Evolutionary conservation across 2,113 vertebrate species (phyloP).

Genomic region (Abramis brama): DNA sequence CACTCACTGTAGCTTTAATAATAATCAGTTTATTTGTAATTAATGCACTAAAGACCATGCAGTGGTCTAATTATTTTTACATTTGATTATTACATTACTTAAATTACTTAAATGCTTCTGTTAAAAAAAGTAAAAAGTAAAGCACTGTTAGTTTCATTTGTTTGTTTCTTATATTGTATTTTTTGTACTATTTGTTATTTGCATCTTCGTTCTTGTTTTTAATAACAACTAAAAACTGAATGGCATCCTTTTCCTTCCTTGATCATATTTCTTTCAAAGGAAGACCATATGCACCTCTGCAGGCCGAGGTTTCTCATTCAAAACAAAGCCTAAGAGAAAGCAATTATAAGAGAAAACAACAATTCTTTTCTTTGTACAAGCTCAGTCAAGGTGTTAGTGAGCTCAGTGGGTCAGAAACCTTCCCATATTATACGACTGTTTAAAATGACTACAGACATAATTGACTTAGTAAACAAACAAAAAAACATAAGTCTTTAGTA

Average conservation of each 20-base stretch:
- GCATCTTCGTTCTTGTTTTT: too few relatives aligned
- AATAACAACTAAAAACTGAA: neutral
- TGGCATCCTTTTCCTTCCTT: neutral
- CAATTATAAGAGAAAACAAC: conserved; percentile 3
- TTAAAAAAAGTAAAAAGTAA: too few relatives aligned
- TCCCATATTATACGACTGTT: neutral
- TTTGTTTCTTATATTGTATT: too few relatives aligned
- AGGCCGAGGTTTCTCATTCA: neutral
- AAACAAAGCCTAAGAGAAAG: neutral
- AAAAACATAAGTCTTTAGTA: conserved; percentile 24
- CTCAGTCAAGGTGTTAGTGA: conserved; percentile 5
- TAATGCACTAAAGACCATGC: too few relatives aligned
- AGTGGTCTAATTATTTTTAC: too few relatives aligned
- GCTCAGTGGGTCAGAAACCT: neutral
- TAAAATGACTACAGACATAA: conserved; percentile 29
- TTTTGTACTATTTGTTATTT: too few relatives aligned
- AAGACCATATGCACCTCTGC: neutral
- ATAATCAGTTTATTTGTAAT: too few relatives aligned
- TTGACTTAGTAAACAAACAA: conserved; percentile 9
- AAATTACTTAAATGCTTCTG: too few relatives aligned
- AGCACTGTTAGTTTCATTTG: too few relatives aligned
- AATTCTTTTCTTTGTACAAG: neutral
- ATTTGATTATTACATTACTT: too few relatives aligned
- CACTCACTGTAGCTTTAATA: too few relatives aligned
- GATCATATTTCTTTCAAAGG: neutral